Base-by-base conservation (phyloP, 2,113 vertebrate genomes). In the Antennarius striatus region DNA sequence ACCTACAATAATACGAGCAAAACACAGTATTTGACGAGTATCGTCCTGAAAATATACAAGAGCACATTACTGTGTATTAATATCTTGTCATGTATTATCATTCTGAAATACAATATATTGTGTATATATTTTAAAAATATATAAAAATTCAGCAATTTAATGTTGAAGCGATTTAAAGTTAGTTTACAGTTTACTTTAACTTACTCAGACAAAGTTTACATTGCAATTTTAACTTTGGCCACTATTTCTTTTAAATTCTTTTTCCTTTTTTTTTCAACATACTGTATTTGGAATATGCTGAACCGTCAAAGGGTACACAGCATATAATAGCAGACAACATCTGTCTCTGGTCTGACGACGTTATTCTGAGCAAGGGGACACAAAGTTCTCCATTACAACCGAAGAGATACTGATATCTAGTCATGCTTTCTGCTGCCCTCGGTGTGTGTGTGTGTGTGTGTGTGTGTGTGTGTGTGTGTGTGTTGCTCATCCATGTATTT, bases 291-390 rank as follows among this genome's bases (percentile, higher is more conserved):
- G 52, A 52, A 82, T 70, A 66, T 10, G 71, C 83, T 84, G 88
- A 88, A 70, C 89, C 82, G 84, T 86, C 70, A 77, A 73, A 79
- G 80, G 76, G 76, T 77, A 87, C 68, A 62, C 65, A 55, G 57
- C 57, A 59, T 60, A 6, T 40, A 40, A 40, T 10, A 40, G 6
- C 10, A 6, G 1, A 40, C 3, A 6, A 40, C 39, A 43, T 43
- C 42, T 43, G 42, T 79, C 68, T 57, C 62, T 82, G 53, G 52
- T 64, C 76, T 81, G 70, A 79, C 56, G 52, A 36, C 69, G 59
- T 71, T 90, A 80, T 89, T 85, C 66, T 88, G 83, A 88, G 79
- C 59, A 55, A 36, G 56, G 45, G 56, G 59, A 63, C 15, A 49
- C 56, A 73, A 60, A 60, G 65, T 62, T 87, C 72, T 88, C 77